These are phyloP conservation scores for Erpetoichthys calabaricus DNA, from an alignment of 2,797 vertebrate genomes.

Conservation along the genomic window DNA sequence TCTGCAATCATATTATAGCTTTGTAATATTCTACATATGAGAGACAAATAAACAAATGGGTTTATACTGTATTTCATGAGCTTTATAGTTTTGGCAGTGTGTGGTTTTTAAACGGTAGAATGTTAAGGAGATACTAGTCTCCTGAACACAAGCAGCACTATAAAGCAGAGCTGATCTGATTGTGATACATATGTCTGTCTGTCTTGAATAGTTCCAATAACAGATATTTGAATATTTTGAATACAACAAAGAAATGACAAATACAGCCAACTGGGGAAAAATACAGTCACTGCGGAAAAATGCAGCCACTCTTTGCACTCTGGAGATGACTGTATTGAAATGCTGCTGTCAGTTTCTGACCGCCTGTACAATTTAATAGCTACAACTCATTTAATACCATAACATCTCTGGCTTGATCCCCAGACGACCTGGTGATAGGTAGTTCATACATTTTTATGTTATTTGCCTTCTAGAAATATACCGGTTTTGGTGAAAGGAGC, in stretches of 20 bases:
- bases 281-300: too few relatives aligned
- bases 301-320: conserved; percentile 2
- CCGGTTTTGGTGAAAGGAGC: neutral
- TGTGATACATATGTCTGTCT: conserved; percentile 27
- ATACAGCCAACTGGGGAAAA: conserved; percentile 20
- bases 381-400: neutral
- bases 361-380: neutral
- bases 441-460: neutral
- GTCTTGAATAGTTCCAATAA: conserved; percentile 25
- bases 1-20: too few relatives aligned
- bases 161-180: conserved; percentile 25
- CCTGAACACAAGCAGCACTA: too few relatives aligned
- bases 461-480: neutral
- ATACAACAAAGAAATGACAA: conserved; percentile 29
- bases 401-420: neutral
- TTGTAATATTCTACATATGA: too few relatives aligned
- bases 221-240: conserved; percentile 23
- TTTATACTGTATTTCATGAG: too few relatives aligned
- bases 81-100: too few relatives aligned
- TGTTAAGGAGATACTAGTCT: too few relatives aligned
- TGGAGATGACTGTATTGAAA: conserved; percentile 7
- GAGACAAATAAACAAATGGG: too few relatives aligned
- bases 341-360: neutral
- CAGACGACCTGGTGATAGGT: neutral
- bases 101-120: too few relatives aligned